phyloP scores from a whole-genome alignment of 2,113 vertebrate species.

The Sylvietta virens region DNA sequence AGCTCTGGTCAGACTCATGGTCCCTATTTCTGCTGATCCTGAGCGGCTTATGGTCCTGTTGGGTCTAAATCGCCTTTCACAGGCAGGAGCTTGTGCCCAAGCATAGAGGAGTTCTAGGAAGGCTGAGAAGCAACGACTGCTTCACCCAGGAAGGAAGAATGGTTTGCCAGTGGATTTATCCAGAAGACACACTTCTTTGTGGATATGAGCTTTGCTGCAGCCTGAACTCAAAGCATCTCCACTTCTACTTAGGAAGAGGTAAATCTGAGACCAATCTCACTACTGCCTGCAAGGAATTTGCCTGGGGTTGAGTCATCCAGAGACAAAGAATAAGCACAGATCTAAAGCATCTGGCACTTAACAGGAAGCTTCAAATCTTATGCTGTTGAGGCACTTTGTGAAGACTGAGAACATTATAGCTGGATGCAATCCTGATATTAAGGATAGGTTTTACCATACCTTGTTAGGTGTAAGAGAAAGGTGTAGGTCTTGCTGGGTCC shows the following conservation, averaged over 20 bases:
- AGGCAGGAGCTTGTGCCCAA: background rate
- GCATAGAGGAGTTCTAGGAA: background rate
- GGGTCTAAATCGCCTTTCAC: background rate
- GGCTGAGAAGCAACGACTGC: rapidly evolving
- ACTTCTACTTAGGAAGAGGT: background rate
- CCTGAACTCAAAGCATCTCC: background rate
- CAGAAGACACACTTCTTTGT: background rate
- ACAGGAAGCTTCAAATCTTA: background rate
- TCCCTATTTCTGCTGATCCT: background rate
- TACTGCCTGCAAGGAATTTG: background rate
- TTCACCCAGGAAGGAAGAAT: background rate
- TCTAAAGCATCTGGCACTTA: background rate
- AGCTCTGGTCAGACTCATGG: background rate
- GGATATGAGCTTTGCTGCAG: background rate
- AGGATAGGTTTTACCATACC: background rate
- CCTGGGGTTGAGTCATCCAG: background rate
- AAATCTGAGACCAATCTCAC: background rate
- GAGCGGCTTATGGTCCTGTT: background rate
- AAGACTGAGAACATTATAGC: background rate
- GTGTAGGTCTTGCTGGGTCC: background rate
- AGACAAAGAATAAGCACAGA: background rate
- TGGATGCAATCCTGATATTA: background rate
- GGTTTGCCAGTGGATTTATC: background rate
- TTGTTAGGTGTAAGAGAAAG: background rate
- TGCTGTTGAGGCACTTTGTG: background rate